Evolutionary conservation across 2,797 vertebrate species (phyloP).

Genomic region (Lagocephalus sceleratus): DNA sequence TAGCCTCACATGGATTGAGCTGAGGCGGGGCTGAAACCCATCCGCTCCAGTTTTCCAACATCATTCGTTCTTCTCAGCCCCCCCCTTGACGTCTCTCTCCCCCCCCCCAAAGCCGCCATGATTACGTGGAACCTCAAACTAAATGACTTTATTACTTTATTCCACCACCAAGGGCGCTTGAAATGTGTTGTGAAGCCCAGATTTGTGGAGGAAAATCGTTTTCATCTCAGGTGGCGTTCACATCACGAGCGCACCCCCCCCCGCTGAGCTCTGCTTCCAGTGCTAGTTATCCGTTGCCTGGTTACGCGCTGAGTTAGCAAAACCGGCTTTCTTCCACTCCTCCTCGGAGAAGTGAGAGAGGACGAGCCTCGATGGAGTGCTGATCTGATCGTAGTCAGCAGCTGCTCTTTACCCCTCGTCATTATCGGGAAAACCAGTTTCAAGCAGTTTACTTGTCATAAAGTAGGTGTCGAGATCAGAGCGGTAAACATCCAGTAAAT

Average conservation of each 20-base stretch:
- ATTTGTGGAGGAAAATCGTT: conserved; percentile 17
- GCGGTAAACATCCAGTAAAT: neutral
- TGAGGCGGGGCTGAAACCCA: conserved; percentile 34
- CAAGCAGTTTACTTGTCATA: conserved; percentile 23
- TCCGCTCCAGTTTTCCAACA: conserved; percentile 26
- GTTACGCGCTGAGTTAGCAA: conserved; percentile 55
- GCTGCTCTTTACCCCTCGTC: no score
- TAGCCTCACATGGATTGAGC: conserved; percentile 17
- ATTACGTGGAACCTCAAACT: neutral
- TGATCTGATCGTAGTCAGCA: no score
- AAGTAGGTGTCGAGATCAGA: no score
- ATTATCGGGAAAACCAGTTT: conserved; percentile 27
- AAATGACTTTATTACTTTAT: conserved; percentile 19
- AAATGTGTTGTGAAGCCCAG: conserved; percentile 9
- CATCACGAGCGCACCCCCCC: conserved; percentile 33
- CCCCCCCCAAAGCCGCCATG: no score
- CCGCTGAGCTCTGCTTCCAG: conserved; percentile 26
- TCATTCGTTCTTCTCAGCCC: conserved; percentile 7
- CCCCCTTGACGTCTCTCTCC: neutral
- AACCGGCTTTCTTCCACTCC: conserved; percentile 38
- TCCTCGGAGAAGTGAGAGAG: conserved; percentile 34
- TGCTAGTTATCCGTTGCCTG: conserved; percentile 62
- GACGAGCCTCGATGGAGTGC: conserved; percentile 7
- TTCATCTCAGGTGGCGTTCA: conserved; percentile 13
- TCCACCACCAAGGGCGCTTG: conserved; percentile 2